Evolutionary conservation across 2,888 invertebrate species (phyloP), one percentile per base, ranked within the genome.

Genomic region (Leucophenga montana): DNA sequence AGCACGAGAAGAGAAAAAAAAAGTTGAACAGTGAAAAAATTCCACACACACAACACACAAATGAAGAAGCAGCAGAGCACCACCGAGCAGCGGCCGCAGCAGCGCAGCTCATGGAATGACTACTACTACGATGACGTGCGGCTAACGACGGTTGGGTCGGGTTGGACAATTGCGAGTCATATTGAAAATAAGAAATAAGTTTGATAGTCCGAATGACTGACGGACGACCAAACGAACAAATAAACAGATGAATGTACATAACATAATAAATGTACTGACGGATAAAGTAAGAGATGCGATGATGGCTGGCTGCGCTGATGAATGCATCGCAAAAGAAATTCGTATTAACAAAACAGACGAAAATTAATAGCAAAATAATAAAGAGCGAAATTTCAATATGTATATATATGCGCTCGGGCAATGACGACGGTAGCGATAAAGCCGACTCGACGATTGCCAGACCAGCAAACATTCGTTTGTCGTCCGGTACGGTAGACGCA

Each of bases 21-120:
- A 56, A 73, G 75, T 75, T 77, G 74, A 80, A 79, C 79, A 80
- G 78, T 82, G 81, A 84, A 84, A 85, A 84, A 84, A 83, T 82
- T 85, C 83, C 84, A 84, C 77, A 84, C 78, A 77, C 76, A 77
- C 77, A 78, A 73, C 39, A 39, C 39, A 39, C 39, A 39, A 39
- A 39, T 39, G 11, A 39, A 16, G 18, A 61, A 18, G 39, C 39
- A 39, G 39, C 39, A 39, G 39, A 39, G 39, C 33, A 33, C 4
- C 33, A 33, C 33, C 71, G 68, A 48, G n/a, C n/a, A n/a, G n/a
- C n/a, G n/a, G n/a, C n/a, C n/a, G 33, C 33, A 33, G 33, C 33
- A 33, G 33, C 27, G 27, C 27, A 3, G 27, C 27, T 27, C 27
- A 27, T 50, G 70, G 69, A 72, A 62, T 57, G 71, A 77, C 75